phyloP scores from a whole-genome alignment of 2,797 vertebrate genomes.

The Peromyscus aztecus region DNA sequence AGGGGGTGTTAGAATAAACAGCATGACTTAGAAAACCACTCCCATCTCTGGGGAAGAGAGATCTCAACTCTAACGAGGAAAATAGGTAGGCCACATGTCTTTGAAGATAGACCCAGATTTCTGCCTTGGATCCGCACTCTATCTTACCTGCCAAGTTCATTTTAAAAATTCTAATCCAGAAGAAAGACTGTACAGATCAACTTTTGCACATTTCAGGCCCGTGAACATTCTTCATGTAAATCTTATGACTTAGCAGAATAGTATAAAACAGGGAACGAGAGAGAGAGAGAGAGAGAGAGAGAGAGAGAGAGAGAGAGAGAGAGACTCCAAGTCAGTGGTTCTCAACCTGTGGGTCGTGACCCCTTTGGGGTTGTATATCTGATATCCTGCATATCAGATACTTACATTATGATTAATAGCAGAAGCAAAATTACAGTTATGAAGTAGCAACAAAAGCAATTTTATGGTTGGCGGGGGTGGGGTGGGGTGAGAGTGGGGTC shows the following conservation, averaged over 20 bases:
- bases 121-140: neutral
- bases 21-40: conserved; percentile 40
- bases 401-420: neutral
- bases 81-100: conserved; percentile 32
- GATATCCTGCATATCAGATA: neutral
- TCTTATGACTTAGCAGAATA: conserved; percentile 21
- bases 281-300: neutral
- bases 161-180: conserved; percentile 46
- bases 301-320: neutral
- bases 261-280: neutral
- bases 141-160: neutral
- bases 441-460: neutral
- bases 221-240: conserved; percentile 7
- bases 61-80: neutral
- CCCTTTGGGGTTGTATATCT: neutral
- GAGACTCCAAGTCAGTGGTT: neutral
- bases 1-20: conserved; percentile 43
- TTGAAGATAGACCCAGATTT: conserved; percentile 22
- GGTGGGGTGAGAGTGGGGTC: neutral
- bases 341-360: neutral
- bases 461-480: neutral
- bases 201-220: neutral
- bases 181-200: conserved; percentile 32
- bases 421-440: neutral
- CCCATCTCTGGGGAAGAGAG: neutral